Base-by-base conservation (phyloP, 2,888 invertebrate genomes). In the Colostygia pectinataria region DNA sequence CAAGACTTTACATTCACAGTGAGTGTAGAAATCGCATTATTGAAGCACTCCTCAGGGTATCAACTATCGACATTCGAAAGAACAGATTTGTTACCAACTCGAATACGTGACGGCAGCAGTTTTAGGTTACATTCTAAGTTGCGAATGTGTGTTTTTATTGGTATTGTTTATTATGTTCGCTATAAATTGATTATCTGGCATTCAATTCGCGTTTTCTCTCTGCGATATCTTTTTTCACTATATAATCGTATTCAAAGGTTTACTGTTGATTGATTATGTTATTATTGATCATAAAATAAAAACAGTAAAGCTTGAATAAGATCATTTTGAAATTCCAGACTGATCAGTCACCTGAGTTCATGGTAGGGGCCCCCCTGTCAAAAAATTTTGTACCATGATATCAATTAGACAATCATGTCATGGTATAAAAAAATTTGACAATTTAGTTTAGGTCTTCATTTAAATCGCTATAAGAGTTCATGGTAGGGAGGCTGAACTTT, bases 21-120 rank as follows among this genome's bases (percentile, higher is more conserved):
- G 74, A 81, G 75, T 79, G 72, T 74, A 71, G 74, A 71, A 80
- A 85, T 80, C 72, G 77, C 71, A 78, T 80, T 83, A 80, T 77
- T 69, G 77, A 71, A 80, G 73, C 65, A 74, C 73, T 79, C 78
- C 67, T 73, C 60, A 43, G 70, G 59, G 65, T 71, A 71, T 71
- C 51, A 31, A 23, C 50, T 41, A 51, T 45, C 45, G 44, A 65
- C 68, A 56, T 59, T 61, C 64, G 68, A 66, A 61, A 57, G 63
- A 61, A 64, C 63, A 65, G 68, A 74, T 63, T 63, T 64, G 44
- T 42, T 49, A 42, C 42, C 42, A 46, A 41, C 34, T 48, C 27
- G 43, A 24, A 31, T 52, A 50, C 46, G 31, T 42, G 46, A 42
- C 42, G 29, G 23, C n/a, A 39, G 39, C 20, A 36, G 44, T 47